These are phyloP conservation scores for Oscheius onirici DNA, from an alignment of 2,888 invertebrate species.

Conservation along the genomic window DNA sequence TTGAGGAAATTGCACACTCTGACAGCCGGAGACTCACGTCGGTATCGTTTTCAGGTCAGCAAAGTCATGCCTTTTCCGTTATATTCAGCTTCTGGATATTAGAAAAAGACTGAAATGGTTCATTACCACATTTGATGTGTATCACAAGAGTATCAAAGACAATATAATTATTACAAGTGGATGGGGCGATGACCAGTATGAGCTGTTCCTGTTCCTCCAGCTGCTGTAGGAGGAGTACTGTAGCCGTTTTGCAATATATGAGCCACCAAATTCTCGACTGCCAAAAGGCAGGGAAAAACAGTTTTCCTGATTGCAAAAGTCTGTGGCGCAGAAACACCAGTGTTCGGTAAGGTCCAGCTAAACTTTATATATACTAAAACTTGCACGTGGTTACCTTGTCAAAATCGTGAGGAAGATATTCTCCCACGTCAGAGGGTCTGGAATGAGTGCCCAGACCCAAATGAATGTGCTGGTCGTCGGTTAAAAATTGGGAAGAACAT, in stretches of 20 bases:
- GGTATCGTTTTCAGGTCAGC: slow-evolving; percentile 4
- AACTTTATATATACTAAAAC: slow-evolving; percentile 26
- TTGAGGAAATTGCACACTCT: slow-evolving; percentile 16
- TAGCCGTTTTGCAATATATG: slow-evolving; percentile 51
- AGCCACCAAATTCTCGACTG: slow-evolving; percentile 46
- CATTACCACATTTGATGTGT: slow-evolving; percentile 21
- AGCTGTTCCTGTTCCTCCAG: slow-evolving; percentile 50
- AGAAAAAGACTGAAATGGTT: not conserved
- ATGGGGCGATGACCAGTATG: slow-evolving; percentile 16
- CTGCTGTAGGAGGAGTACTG: slow-evolving; percentile 48
- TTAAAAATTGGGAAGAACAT: slow-evolving; percentile 60
- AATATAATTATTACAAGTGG: not conserved
- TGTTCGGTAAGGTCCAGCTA: slow-evolving; percentile 64
- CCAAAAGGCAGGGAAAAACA: slow-evolving; percentile 49
- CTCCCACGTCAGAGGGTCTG: slow-evolving; percentile 54
- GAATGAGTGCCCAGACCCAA: slow-evolving; percentile 61
- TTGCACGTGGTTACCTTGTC: slow-evolving; percentile 53
- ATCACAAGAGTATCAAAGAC: slow-evolving; percentile 27
- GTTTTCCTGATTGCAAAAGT: slow-evolving; percentile 60
- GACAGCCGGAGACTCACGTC: not conserved
- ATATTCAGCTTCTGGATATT: not conserved
- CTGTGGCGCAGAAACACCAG: slow-evolving; percentile 68
- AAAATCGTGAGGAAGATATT: slow-evolving; percentile 62
- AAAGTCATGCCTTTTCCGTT: not conserved
- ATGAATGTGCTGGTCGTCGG: slow-evolving; percentile 66